Conservation (phyloP, 2,113 vertebrate species). For the Blennius ocellaris region DNA sequence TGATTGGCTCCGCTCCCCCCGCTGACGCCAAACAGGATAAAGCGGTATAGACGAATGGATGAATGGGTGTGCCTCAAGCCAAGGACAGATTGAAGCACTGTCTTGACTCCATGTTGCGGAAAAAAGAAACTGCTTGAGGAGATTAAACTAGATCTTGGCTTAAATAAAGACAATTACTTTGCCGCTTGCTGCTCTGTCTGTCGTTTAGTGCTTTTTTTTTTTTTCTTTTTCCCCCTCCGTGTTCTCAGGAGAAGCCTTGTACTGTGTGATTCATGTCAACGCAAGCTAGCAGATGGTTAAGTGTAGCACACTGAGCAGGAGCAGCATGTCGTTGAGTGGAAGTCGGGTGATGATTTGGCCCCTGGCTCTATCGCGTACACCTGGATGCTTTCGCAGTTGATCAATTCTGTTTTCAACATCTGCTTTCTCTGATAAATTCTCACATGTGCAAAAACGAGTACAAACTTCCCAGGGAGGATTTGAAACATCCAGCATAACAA, state of each 20-base stretch:
- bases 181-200: constrained; percentile 11
- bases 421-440: not conserved
- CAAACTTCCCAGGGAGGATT: not conserved
- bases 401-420: constrained; percentile 26
- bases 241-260: constrained; percentile 18
- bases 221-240: constrained; percentile 2
- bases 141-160: constrained; percentile 49
- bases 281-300: constrained; percentile 39
- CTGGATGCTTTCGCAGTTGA: constrained; percentile 28
- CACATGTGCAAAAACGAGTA: not conserved
- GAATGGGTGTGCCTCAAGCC: not conserved
- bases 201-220: not conserved
- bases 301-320: not conserved
- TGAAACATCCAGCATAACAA: not conserved
- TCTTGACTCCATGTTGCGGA: constrained; percentile 13
- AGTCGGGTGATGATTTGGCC: not conserved
- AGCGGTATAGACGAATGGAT: no score
- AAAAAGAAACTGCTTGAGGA: constrained; percentile 31
- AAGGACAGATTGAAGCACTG: constrained; percentile 28
- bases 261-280: constrained; percentile 5
- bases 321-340: constrained; percentile 12
- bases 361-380: constrained; percentile 1
- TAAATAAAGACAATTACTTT: constrained; percentile 58
- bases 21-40: no score
- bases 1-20: no score